phyloP scores from a whole-genome alignment of 2,888 invertebrate genomes.

The Carcina quercana region DNA sequence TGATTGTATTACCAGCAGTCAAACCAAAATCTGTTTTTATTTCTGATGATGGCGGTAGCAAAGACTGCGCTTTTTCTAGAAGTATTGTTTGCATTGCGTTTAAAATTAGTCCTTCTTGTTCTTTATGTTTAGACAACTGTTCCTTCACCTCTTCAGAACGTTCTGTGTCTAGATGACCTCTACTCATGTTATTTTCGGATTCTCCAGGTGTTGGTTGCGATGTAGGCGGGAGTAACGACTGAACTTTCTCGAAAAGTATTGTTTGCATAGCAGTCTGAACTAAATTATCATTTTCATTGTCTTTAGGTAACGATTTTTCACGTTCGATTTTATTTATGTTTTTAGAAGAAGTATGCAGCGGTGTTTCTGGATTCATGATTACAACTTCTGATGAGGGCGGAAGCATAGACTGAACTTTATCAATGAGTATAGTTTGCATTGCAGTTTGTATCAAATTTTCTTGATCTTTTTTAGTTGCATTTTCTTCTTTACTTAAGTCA shows the following conservation, averaged over 20 bases:
- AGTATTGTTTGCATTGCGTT: slow-evolving; percentile 67
- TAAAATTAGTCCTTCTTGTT: slow-evolving; percentile 40
- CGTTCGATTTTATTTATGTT: too few relatives aligned
- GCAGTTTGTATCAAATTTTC: slow-evolving; percentile 60
- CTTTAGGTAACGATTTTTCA: too few relatives aligned
- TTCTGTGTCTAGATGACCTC: neutral
- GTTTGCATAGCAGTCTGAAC: slow-evolving; percentile 22
- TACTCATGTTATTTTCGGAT: too few relatives aligned
- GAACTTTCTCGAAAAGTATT: slow-evolving; percentile 14
- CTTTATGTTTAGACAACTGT: neutral
- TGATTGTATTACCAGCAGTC: neutral
- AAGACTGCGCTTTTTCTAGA: slow-evolving; percentile 56
- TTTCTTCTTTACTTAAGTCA: neutral
- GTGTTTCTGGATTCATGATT: slow-evolving; percentile 14
- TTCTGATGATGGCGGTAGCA: slow-evolving; percentile 22
- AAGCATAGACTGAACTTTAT: slow-evolving; percentile 56
- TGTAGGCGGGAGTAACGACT: too few relatives aligned
- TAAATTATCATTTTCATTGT: slow-evolving; percentile 19
- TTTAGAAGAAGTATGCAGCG: slow-evolving; percentile 9
- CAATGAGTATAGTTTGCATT: slow-evolving; percentile 68
- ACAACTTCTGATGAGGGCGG: slow-evolving; percentile 36
- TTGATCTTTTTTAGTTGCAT: slow-evolving; percentile 25
- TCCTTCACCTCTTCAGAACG: neutral
- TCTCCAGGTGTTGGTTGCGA: too few relatives aligned
- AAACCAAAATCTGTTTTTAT: slow-evolving; percentile 7